Evolutionary conservation across 1,140 invertebrate genomes (phyloP), one percentile per base, ranked within the genome.

Genomic region (Rhopalosiphum padi): DNA sequence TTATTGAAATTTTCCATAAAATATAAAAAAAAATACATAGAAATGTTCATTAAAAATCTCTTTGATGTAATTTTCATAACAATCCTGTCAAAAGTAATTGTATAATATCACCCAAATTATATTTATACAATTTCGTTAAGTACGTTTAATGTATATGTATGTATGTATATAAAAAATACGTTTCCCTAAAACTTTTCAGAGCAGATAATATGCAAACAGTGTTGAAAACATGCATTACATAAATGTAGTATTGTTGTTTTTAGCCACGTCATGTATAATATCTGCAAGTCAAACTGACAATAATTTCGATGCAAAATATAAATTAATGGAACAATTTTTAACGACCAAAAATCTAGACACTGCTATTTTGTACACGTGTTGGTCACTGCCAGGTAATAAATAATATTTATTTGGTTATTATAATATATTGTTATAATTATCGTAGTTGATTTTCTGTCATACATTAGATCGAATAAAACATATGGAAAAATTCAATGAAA

Each of bases 401-500:
- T 51, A 51, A 15, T 22, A 8, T 60, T 55, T 41, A 30, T 90
- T 55, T 48, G 23, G 23, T 87, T n/a, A 30, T n/a, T n/a, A n/a
- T 18, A n/a, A 51, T 18, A n/a, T 77, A n/a, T n/a, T 77, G n/a
- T 35, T 77, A 18, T 18, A 77, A 77, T n/a, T 7, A 0, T 21
- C 60, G n/a, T 15, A 18, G 15, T 77, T 77, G 3, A n/a, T n/a
- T 77, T 77, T 77, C 0, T n/a, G 18, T 77, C 60, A n/a, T 77
- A 77, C 5, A 87, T 21, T 60, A 90, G 88, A 90, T 60, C 53
- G 53, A 60, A 15, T 90, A 4, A 43, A 43, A 68, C 21, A 18
- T 90, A 90, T 90, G 89, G 43, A 68, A 90, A 90, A 68, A 43
- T 30, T 68, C 21, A 90, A 90, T 22, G 37, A 68, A 43, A 90